Percentiles rank a stretch among this genome's conserved stretches.
Evolutionary conservation across 2,113 vertebrate species (phyloP).

Genomic region (Aspiorhynchus laticeps): DNA sequence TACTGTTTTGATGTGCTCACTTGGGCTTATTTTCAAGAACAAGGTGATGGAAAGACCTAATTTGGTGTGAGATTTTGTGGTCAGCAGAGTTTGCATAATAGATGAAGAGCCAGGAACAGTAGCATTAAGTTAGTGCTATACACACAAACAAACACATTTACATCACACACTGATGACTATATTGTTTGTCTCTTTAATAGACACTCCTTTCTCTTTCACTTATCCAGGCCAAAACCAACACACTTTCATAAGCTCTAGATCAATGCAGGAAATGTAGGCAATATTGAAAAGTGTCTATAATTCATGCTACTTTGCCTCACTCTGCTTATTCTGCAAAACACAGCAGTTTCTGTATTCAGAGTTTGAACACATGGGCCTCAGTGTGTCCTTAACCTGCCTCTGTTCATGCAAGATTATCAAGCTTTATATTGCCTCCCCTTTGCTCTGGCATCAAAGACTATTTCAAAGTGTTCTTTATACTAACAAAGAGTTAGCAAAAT

Average conservation of each 20-base stretch:
- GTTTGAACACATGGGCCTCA: background rate
- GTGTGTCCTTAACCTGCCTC: background rate
- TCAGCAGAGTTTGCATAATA: slow-evolving; percentile 18
- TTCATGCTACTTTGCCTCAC: slow-evolving; percentile 8
- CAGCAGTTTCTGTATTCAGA: background rate
- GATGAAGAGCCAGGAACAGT: background rate
- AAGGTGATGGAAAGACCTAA: background rate
- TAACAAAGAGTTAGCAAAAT: background rate
- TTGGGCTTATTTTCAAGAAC: background rate
- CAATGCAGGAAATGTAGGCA: slow-evolving; percentile 21
- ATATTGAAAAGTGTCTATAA: slow-evolving; percentile 2
- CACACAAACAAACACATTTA: background rate
- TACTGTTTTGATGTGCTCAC: background rate
- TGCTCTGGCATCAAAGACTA: background rate
- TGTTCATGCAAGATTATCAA: background rate
- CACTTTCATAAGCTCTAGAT: background rate
- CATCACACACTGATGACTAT: background rate
- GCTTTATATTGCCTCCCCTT: background rate
- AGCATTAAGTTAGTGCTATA: background rate
- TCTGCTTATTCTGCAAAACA: slow-evolving; percentile 27
- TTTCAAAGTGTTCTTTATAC: background rate
- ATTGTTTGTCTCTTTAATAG: background rate
- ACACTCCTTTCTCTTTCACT: background rate
- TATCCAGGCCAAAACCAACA: background rate
- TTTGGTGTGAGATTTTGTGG: slow-evolving; percentile 11